These are phyloP conservation scores for Ceratothoa steindachneri DNA, from an alignment of 2,888 invertebrate species.

Conservation along the genomic window DNA sequence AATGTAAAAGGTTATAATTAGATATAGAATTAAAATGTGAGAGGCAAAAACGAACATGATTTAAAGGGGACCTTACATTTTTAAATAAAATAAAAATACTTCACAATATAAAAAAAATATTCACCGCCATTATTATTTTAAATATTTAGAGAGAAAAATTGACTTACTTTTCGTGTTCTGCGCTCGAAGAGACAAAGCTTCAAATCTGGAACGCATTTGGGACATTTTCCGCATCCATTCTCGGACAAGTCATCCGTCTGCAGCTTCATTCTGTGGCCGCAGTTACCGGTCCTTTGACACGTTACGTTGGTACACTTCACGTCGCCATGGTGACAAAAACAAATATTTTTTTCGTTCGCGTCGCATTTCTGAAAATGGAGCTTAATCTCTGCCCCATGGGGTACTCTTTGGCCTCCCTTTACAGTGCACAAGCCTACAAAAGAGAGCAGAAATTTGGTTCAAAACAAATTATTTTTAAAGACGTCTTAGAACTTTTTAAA, in stretches of 20 bases:
- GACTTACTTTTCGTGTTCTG: not conserved
- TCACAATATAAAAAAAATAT: no score
- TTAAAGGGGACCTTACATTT: no score
- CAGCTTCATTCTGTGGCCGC: not conserved
- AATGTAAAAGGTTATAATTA: no score
- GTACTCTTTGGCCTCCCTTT: slow-evolving; percentile 18
- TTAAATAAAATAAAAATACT: no score
- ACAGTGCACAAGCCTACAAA: slow-evolving; percentile 35
- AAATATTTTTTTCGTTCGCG: slow-evolving; percentile 17
- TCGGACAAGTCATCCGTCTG: not conserved
- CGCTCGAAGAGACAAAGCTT: not conserved
- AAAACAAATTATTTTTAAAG: no score
- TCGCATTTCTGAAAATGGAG: slow-evolving; percentile 8
- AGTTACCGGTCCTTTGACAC: not conserved
- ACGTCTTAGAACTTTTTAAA: no score
- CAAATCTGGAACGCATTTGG: slow-evolving; percentile 3
- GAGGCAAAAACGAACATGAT: no score
- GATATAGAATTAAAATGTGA: no score
- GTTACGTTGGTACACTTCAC: slow-evolving; percentile 25
- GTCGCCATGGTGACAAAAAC: slow-evolving; percentile 27
- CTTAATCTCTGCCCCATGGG: slow-evolving; percentile 14
- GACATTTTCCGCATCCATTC: not conserved
- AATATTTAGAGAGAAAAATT: no score
- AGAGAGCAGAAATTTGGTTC: no score
- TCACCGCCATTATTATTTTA: no score